Percentiles rank a stretch among this genome's conserved stretches.
phyloP scores from a whole-genome alignment of 2,113 vertebrate genomes.

The Otocyon megalotis region DNA sequence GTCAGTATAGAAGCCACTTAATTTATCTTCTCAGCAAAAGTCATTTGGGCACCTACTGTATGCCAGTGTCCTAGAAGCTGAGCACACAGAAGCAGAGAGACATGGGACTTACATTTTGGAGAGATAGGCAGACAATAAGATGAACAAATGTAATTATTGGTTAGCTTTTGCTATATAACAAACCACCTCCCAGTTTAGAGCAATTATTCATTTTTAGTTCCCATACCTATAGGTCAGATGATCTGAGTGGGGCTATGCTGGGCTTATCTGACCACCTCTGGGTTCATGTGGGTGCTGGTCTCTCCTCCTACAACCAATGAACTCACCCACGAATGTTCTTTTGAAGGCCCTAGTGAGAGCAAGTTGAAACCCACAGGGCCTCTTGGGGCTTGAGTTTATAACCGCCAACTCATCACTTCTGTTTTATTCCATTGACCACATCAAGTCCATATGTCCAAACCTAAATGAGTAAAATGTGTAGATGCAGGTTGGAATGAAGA shows the following conservation, averaged over 20 bases:
- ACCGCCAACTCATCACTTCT: background rate
- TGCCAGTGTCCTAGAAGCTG: background rate
- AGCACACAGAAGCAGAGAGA: background rate
- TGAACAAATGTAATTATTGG: background rate
- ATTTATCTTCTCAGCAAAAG: background rate
- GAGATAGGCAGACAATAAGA: background rate
- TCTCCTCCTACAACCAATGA: background rate
- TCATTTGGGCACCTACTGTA: background rate
- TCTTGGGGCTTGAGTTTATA: background rate
- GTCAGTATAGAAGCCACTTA: background rate
- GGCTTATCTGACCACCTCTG: background rate
- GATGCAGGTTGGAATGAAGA: background rate
- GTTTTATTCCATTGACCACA: background rate
- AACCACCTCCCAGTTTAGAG: background rate
- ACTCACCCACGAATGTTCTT: background rate
- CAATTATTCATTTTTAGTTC: background rate
- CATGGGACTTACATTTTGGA: background rate
- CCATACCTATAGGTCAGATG: background rate
- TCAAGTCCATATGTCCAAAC: background rate
- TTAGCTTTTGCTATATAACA: background rate
- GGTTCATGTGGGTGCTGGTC: fast-evolving
- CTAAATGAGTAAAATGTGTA: background rate
- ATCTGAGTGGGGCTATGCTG: background rate
- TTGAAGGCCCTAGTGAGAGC: background rate
- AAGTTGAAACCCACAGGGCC: background rate